Base-by-base conservation (phyloP, 53 echinoderm and acorn worm genomes). In the Patiria pectinifera region DNA sequence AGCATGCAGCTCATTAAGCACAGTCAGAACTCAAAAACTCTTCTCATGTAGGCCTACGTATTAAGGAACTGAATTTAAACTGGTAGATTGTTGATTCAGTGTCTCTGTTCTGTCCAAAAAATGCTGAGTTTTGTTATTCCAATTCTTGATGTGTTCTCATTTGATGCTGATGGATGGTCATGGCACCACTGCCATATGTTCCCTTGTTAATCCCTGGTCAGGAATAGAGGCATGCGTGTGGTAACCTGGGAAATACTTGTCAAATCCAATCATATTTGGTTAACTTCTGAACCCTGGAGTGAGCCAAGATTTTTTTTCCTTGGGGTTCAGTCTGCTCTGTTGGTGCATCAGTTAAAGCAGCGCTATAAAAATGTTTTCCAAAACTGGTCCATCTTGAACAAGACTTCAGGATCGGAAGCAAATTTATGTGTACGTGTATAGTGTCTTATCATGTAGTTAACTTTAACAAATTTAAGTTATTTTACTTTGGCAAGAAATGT, bases 191-290 rank as follows among this genome's bases (percentile, higher is more conserved):
- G 75, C 86, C 75, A 59, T 72, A n/a, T 59, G 85, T 75, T 48
- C 12, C 53, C 49, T 74, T 15, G 69, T 49, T 47, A 66, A 47
- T 71, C 49, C 71, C 86, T 74, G 4, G 21, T 45, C 11, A 49
- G 86, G 86, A n/a, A 53, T 86, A 49, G 45, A 48, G 75, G 72
- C 26, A 86, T 74, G 86, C 49, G 45, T 62, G 15, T 13, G 7
- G 74, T 35, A 89, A 22, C 61, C 78, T 83, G 60, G 83, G 83
- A 59, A 80, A 79, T 62, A 7, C 80, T 80, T 90, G 80, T 90
- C 90, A 90, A 62, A 80, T 48, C 48, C 90, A 90, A 90, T 84
- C 66, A 84, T 80, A 90, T 90, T 90, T 81, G 69, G 80, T 80
- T 62, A 80, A 80, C 90, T 80, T 80, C 90, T 90, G 81, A 81